phyloP scores from a whole-genome alignment of 2,113 vertebrate genomes.

The Tragulus kanchil region DNA sequence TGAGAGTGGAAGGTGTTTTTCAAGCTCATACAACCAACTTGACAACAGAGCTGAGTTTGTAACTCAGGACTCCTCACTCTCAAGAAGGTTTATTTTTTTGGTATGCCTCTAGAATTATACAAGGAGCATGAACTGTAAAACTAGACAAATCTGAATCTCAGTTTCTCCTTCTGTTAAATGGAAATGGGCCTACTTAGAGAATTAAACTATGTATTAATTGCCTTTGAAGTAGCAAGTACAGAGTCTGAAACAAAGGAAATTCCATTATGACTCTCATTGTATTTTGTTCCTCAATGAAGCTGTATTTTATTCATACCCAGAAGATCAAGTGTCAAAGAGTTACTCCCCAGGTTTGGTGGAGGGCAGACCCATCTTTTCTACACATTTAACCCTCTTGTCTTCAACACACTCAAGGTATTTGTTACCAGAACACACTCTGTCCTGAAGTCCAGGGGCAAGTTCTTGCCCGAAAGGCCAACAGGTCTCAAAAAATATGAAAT shows the following conservation, averaged over 20 bases:
- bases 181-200: neutral
- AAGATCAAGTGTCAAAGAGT: neutral
- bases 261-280: neutral
- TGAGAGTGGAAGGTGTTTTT: neutral
- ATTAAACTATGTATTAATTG: neutral
- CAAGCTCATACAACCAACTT: neutral
- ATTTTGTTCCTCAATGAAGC: neutral
- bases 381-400: neutral
- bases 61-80: neutral
- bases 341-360: neutral
- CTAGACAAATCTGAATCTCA: neutral
- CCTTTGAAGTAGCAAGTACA: neutral
- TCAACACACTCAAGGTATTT: neutral
- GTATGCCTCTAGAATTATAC: neutral
- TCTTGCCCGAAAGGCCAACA: neutral
- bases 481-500: neutral
- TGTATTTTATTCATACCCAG: neutral
- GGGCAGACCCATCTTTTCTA: neutral
- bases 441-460: neutral
- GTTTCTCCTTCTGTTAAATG: neutral
- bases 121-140: neutral
- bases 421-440: neutral
- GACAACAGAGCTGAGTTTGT: neutral
- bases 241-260: neutral
- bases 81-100: neutral